A percentile compares a stretch with the other conserved stretches of the same genome.
Evolutionary conservation across 2,888 invertebrate genomes (phyloP).

Genomic region (Lithodes maja): DNA sequence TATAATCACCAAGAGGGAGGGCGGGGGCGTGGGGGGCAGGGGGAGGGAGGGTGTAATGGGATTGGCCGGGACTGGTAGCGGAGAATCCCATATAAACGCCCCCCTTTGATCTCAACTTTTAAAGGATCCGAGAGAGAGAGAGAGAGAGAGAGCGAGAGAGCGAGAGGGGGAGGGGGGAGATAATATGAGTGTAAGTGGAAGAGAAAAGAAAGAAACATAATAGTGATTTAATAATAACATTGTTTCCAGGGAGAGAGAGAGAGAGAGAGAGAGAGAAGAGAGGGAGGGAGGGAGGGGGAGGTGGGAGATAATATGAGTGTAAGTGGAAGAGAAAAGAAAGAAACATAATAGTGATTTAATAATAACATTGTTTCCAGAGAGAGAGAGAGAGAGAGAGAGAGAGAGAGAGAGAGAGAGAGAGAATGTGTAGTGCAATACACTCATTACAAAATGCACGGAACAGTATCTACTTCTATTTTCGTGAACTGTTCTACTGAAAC

Average conservation of each 20-base stretch:
- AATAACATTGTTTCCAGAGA: background rate
- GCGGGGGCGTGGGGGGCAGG: no score
- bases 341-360: background rate
- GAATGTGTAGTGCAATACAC: background rate
- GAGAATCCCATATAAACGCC: no score
- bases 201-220: background rate
- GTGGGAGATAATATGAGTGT: background rate
- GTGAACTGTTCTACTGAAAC: no score
- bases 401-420: background rate
- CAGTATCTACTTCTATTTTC: no score
- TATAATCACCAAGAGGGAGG: no score
- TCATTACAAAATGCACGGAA: no score
- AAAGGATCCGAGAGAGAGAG: no score
- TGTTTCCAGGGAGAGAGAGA: background rate
- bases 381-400: background rate
- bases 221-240: background rate
- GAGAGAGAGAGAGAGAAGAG: slow-evolving; percentile 4
- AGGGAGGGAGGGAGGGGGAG: slow-evolving; percentile 12
- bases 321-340: background rate
- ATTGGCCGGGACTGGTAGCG: no score
- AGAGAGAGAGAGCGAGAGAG: slow-evolving; percentile 1
- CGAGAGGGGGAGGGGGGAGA: background rate
- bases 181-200: background rate
- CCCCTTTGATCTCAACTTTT: no score
- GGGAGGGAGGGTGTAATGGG: no score